Evolutionary conservation across 1,140 invertebrate species (phyloP), one percentile per base, ranked within the genome.

Genomic region (Drosophila sp.): DNA sequence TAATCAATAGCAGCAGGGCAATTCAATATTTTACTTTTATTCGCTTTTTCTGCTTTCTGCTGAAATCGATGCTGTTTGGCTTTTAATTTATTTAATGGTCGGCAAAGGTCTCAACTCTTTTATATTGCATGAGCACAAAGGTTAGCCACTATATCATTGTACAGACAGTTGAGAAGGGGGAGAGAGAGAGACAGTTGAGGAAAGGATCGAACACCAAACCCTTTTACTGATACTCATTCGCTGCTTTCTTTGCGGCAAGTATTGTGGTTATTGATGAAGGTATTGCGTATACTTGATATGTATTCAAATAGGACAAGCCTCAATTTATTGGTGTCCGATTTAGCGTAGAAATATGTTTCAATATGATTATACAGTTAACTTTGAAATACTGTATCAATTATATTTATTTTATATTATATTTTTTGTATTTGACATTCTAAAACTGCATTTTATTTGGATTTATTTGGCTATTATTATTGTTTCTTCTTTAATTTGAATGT

Each of bases 51-150:
- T n/a, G n/a, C 41, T 41, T 13, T 14, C 0, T 14, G 46, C 46
- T 62, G 59, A 53, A 63, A 63, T 63, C 66, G 59, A 70, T 70
- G 66, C 48, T 72, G 46, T 67, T 67, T 72, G 70, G 63, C 70
- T 67, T 72, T 72, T 72, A 72, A 72, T 72, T 72, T 72, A 67
- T 72, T 72, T 72, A 72, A 72, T 72, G 70, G 70, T 66, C 40
- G 54, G 36, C 51, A 46, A 72, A 43, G 53, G 61, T 36, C 53
- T 72, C 32, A 34, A 59, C 54, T 67, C 38, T 32, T 54, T 59
- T 53, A 59, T 59, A 67, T 66, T 67, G 70, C n/a, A 45, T 45
- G 46, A 40, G 63, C 63, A 57, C 63, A 67, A 67, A 67, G 70
- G 56, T 67, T 54, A 46, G 38, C 53, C 53, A 72, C 53, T 58